A percentile compares a stretch with the other conserved stretches of the same genome.
These are phyloP conservation scores for Dasyornis broadbenti DNA, from an alignment of 2,113 vertebrate genomes.

Conservation along the genomic window DNA sequence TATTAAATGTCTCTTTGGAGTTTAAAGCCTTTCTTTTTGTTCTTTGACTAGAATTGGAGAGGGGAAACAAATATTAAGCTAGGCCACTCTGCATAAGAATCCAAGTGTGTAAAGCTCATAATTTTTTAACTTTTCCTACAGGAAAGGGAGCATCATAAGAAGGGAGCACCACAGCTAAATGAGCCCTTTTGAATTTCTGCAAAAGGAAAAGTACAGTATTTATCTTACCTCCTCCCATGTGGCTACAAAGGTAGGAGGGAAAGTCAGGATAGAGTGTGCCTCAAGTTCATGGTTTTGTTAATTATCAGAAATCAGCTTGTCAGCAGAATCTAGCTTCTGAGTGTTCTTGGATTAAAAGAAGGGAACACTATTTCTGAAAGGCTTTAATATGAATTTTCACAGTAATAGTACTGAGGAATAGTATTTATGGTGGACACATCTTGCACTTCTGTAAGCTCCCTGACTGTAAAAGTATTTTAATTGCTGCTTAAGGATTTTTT, in stretches of 20 bases:
- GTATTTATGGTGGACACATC: not conserved
- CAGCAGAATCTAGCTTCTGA: not conserved
- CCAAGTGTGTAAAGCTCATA: not conserved
- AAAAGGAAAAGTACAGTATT: not conserved
- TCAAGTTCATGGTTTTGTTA: not conserved
- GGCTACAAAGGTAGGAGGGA: not conserved
- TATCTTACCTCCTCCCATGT: not conserved
- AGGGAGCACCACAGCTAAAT: not conserved
- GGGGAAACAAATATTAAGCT: not conserved
- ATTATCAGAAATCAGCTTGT: not conserved
- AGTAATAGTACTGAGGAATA: no score
- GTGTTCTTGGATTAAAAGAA: not conserved
- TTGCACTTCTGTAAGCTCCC: not conserved
- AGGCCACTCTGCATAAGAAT: not conserved
- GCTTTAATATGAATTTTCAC: not conserved
- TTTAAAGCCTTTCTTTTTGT: not conserved
- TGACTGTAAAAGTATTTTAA: not conserved
- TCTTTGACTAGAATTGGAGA: not conserved
- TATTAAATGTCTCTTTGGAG: not conserved
- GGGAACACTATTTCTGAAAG: not conserved
- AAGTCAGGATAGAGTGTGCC: not conserved
- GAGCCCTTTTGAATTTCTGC: not conserved
- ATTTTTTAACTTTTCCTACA: not conserved
- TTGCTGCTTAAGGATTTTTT: not conserved
- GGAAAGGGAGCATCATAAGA: not conserved